A percentile compares a stretch with the other conserved stretches of the same genome.
Conservation (phyloP, 1,140 invertebrate species). For the Procambarus virginalis region DNA sequence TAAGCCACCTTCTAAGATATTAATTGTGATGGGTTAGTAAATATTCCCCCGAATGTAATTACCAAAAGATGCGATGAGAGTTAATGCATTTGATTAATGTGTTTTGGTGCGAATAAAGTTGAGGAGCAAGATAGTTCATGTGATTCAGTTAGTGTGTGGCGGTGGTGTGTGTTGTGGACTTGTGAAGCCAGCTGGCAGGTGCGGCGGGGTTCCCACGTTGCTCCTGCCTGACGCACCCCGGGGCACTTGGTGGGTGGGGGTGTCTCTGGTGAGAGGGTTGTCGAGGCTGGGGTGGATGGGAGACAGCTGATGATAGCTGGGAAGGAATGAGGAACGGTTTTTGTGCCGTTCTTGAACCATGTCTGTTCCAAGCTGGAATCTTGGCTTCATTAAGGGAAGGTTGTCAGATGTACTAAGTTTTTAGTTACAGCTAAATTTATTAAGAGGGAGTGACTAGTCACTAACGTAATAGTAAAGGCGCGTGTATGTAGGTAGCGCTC, state of each 20-base stretch:
- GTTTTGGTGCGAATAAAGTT: background rate
- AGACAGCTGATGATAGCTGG: too few species aligned
- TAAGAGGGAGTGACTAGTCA: too few species aligned
- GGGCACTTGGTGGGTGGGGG: background rate
- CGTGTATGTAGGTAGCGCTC: too few species aligned
- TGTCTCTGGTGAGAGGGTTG: too few species aligned
- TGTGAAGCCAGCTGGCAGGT: background rate
- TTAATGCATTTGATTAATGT: background rate
- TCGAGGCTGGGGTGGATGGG: background rate
- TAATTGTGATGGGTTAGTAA: background rate
- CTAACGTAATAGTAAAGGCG: too few species aligned
- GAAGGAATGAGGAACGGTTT: background rate
- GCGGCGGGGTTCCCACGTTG: background rate
- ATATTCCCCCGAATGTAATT: background rate
- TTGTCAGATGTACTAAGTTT: background rate
- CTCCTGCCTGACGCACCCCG: background rate
- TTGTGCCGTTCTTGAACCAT: background rate
- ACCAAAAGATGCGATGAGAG: background rate
- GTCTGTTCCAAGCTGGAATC: background rate
- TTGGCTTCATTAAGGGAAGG: background rate
- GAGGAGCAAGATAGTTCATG: background rate
- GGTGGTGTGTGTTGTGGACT: background rate
- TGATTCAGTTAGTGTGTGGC: background rate
- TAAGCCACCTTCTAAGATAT: too few species aligned
- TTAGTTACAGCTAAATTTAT: too few species aligned